Conservation (phyloP, 2,113 vertebrate species). For the Neotoma lepida region DNA sequence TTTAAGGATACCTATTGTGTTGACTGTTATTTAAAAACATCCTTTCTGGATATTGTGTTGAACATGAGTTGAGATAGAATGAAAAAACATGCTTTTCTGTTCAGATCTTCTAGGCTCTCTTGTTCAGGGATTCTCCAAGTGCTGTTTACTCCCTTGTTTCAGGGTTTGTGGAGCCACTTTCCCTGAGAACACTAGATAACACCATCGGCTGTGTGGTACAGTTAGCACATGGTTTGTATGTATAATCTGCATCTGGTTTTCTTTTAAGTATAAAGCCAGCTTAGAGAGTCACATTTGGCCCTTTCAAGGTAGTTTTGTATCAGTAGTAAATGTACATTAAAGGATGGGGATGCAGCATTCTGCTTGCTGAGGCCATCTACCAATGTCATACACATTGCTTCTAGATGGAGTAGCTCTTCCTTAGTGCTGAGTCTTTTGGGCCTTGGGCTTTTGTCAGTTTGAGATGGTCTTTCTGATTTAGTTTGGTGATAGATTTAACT, state of each 20-base stretch:
- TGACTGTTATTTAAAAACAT: conserved; percentile 35
- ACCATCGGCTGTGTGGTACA: not conserved
- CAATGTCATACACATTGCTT: not conserved
- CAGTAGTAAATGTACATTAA: not conserved
- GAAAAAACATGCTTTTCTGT: not conserved
- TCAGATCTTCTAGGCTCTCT: not conserved
- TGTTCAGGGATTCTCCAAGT: not conserved
- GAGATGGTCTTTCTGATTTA: conserved; percentile 1
- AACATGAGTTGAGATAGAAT: not conserved
- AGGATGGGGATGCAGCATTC: not conserved
- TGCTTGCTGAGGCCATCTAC: not conserved
- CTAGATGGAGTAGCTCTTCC: not conserved
- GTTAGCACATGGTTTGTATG: not conserved
- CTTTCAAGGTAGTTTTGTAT: not conserved
- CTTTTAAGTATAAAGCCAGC: not conserved
- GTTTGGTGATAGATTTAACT: conserved; percentile 16
- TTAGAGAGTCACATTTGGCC: not conserved
- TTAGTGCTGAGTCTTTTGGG: not conserved
- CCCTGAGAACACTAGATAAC: not conserved
- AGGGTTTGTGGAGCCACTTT: not conserved
- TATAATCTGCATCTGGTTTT: conserved; percentile 23
- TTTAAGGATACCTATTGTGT: conserved; percentile 10
- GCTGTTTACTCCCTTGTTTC: not conserved
- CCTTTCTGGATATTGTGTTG: not conserved
- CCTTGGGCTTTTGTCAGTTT: conserved; percentile 2